phyloP scores from a whole-genome alignment of 2,113 vertebrate genomes.

The Xenus cinereus region DNA sequence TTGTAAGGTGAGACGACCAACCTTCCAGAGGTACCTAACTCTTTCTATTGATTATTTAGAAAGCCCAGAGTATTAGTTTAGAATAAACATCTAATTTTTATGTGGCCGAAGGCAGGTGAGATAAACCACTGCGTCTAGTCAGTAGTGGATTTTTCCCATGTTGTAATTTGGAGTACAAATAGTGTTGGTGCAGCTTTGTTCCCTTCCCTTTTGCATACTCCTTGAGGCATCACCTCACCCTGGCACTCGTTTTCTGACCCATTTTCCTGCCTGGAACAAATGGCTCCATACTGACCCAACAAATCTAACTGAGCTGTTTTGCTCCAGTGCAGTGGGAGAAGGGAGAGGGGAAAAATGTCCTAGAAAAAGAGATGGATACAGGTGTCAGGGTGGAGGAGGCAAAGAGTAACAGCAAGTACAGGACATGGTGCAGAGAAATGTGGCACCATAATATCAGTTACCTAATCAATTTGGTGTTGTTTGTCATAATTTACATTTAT shows the following conservation, averaged over 20 bases:
- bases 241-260: not conserved
- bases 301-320: not conserved
- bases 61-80: not conserved
- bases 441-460: not conserved
- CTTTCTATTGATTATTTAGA: not conserved
- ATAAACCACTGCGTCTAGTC: not conserved
- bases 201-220: not conserved
- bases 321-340: not conserved
- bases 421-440: not conserved
- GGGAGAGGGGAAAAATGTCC: not conserved
- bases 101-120: not conserved
- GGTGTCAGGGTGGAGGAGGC: not conserved
- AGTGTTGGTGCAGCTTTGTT: not conserved
- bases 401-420: not conserved
- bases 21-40: not conserved
- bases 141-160: not conserved
- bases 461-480: not conserved
- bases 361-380: not conserved
- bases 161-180: not conserved
- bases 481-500: not conserved
- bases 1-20: not conserved
- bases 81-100: not conserved
- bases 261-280: not conserved
- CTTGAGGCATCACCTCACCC: not conserved
- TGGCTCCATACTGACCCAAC: not conserved